Evolutionary conservation across 2,888 invertebrate species (phyloP), one percentile per base, ranked within the genome.

Genomic region (Drosophila paramelanica): DNA sequence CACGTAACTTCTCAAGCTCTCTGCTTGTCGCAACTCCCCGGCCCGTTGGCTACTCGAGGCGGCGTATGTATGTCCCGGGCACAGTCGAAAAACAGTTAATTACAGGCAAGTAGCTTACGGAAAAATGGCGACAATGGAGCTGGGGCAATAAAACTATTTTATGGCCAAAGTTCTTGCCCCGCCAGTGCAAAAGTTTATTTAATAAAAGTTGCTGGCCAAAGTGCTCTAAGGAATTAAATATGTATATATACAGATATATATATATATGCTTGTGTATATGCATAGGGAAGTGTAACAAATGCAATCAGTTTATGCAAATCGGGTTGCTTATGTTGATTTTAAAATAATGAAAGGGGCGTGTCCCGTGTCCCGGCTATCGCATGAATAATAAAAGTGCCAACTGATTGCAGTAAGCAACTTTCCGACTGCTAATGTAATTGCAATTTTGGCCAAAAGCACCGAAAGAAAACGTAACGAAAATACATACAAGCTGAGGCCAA

Each of bases 231-330:
- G 57, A 71, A 79, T 83, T 66, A 81, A 80, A 70, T 80, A 78
- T 59, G 46, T 45, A 67, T 67, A 49, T 42, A 46, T 52, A 59
- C n/a, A n/a, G 17, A 36, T 11, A 42, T 33, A 17, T 39, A 23
- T 36, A 3, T 23, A 23, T 23, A 17, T 17, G 17, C 17, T 23
- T 23, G 23, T 23, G 31, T 31, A 31, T 31, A 8, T 27, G 7
- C 27, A 27, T 8, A 20, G 17, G 7, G 13, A 13, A 27, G 36
- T 38, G 64, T 43, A 45, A 51, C 50, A 50, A 57, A 64, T 81
- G 86, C 86, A 85, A 85, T 86, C 86, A 84, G 73, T 71, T 84
- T 85, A 86, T 85, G 86, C 74, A 85, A 85, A 85, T 86, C 64
- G 50, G 66, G 47, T 67, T 67, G 73, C 56, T 68, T 64, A 33